Evolutionary conservation across 2,113 vertebrate species (phyloP).

Genomic region (Megaleporinus macrocephalus): DNA sequence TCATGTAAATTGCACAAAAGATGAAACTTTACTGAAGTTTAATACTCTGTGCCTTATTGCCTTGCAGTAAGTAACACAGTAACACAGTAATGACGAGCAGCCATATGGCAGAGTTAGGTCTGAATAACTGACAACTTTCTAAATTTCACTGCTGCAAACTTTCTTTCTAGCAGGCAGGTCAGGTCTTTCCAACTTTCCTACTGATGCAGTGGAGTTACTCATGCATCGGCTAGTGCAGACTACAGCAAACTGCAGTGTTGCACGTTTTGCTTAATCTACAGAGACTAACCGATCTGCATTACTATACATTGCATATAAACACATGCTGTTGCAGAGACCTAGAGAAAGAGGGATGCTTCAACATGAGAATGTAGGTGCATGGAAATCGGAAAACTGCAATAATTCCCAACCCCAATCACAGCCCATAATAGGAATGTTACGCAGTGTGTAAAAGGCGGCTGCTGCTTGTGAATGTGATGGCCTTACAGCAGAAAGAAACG

Average conservation of each 20-base stretch:
- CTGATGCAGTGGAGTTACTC: background rate
- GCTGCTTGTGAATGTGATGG: background rate
- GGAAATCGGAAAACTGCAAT: background rate
- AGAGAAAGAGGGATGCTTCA: background rate
- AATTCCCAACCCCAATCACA: slow-evolving; percentile 3
- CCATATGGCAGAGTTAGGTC: background rate
- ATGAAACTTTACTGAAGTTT: too few relatives aligned
- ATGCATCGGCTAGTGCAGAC: background rate
- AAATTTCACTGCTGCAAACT: background rate
- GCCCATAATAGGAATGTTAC: background rate
- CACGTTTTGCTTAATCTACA: background rate
- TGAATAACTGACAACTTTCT: too few relatives aligned
- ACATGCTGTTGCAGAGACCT: slow-evolving; percentile 5
- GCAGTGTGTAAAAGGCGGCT: slow-evolving; percentile 6
- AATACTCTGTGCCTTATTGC: too few relatives aligned
- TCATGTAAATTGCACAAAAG: too few relatives aligned
- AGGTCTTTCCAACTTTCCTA: background rate
- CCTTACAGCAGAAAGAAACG: background rate
- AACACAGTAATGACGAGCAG: background rate
- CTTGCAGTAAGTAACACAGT: background rate
- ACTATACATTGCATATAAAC: slow-evolving; percentile 14
- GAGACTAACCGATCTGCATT: background rate
- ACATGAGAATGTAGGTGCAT: slow-evolving; percentile 12
- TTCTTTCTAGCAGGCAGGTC: background rate
- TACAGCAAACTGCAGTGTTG: background rate